A percentile compares a stretch with the other conserved stretches of the same genome.
phyloP scores from a whole-genome alignment of 2,113 vertebrate species.

The Bubo blakistoni region DNA sequence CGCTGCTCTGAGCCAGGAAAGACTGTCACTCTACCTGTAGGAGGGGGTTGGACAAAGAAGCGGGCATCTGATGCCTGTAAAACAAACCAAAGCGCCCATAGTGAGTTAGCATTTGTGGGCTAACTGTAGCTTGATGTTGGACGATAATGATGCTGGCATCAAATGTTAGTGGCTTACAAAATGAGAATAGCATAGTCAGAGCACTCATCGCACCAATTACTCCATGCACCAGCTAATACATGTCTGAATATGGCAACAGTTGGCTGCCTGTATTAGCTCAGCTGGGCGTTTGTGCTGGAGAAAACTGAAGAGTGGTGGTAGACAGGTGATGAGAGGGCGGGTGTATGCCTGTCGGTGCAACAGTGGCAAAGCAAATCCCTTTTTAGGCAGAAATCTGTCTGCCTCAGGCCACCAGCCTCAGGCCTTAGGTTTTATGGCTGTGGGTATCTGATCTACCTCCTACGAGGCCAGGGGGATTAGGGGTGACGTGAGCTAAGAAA shows the following conservation, averaged over 20 bases:
- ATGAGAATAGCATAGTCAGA: not conserved
- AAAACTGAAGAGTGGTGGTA: not conserved
- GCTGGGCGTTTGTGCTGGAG: not conserved
- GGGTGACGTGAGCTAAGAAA: not conserved
- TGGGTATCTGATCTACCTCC: not conserved
- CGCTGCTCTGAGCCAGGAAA: not conserved
- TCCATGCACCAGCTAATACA: not conserved
- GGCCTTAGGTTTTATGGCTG: conserved; percentile 1
- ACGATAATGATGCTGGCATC: not conserved
- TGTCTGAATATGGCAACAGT: not conserved
- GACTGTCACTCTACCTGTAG: not conserved
- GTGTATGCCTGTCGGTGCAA: not conserved
- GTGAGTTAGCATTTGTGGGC: not conserved
- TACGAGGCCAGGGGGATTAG: not conserved
- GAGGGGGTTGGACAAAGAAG: not conserved
- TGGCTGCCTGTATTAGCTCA: not conserved
- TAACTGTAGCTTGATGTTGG: not conserved
- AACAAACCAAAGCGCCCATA: not conserved
- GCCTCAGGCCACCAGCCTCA: conserved; percentile 7
- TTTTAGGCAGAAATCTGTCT: not conserved
- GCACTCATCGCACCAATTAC: not conserved
- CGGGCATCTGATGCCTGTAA: not conserved
- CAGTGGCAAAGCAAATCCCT: not conserved
- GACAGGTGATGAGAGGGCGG: not conserved
- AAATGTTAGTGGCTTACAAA: not conserved